Base-by-base conservation (phyloP, 2,888 invertebrate species). In the Tholera decimalis region DNA sequence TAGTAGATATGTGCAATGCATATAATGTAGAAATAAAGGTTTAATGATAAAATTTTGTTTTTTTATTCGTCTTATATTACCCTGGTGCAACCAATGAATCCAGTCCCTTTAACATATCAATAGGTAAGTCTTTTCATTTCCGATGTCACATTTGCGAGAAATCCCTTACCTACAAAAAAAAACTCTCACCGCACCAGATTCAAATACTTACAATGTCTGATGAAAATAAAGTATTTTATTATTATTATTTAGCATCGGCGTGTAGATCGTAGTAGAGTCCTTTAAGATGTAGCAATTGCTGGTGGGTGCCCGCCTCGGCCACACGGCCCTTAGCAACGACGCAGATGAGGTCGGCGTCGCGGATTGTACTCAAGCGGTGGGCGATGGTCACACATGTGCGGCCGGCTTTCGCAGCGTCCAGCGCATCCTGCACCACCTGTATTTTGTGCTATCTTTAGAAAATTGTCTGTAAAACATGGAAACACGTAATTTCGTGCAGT, bases 371-470 rank as follows among this genome's bases (percentile, higher is more conserved):
- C 50, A 98, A 93, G 67, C 98, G 96, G 90, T 98, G 98, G 0
- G 98, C 98, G 79, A 98, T 98, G 65, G 97, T 97, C 30, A 98
- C 97, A 65, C 98, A 98, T 0, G 98, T 98, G 67, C 98, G 96
- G 1, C 98, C 98, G 50, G 96, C 95, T 82, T 97, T 97, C 0
- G 98, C 98, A 62, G 96, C 96, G 87, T 98, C 98, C 78, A 98
- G 87, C 0, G 98, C 98, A 75, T 97, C 97, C 89, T 98, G 98
- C 3, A 98, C 98, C 55, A 97, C 91, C 96, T 97, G 78, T n/a
- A 78, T 79, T 55, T 35, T 35, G 6, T 7, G 30, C 30, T 30
- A 7, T 30, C 33, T 4, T 33, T 33, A 13, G 33, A 33, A 13
- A 33, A 33, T 33, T 33, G 13, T 33, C 33, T 13, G 33, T n/a